phyloP scores from a whole-genome alignment of 2,113 vertebrate species.

The Ceyx melanurus region DNA sequence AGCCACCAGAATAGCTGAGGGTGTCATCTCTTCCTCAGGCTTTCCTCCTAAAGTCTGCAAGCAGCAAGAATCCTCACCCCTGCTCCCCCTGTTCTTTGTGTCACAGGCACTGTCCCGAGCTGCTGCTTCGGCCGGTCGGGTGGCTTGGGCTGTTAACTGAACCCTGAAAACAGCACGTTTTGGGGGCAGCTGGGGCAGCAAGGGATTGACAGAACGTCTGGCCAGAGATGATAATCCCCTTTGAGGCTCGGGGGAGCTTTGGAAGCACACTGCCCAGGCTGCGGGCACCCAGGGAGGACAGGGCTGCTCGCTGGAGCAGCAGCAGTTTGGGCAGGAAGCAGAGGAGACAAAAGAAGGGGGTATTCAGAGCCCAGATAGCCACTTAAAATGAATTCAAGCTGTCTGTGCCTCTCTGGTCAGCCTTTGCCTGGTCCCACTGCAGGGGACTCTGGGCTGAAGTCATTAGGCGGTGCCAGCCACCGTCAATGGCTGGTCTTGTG shows the following conservation, averaged over 20 bases:
- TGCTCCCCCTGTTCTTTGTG: not conserved
- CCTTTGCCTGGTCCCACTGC: not conserved
- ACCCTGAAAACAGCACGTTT: not conserved
- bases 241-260: not conserved
- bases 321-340: not conserved
- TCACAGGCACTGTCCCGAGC: not conserved
- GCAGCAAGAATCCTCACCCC: not conserved
- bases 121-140: not conserved
- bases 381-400: not conserved
- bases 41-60: not conserved
- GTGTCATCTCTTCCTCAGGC: not conserved
- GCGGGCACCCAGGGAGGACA: not conserved
- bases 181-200: not conserved
- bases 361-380: not conserved
- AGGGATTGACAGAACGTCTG: not conserved
- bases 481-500: not conserved
- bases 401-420: not conserved
- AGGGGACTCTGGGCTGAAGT: not conserved
- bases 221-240: not conserved
- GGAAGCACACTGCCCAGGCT: not conserved
- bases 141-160: not conserved
- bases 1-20: not conserved
- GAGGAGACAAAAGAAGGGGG: not conserved
- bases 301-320: not conserved
- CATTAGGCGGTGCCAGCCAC: not conserved